Conservation (phyloP, 2,113 vertebrate species). For the Hydropotes inermis region DNA sequence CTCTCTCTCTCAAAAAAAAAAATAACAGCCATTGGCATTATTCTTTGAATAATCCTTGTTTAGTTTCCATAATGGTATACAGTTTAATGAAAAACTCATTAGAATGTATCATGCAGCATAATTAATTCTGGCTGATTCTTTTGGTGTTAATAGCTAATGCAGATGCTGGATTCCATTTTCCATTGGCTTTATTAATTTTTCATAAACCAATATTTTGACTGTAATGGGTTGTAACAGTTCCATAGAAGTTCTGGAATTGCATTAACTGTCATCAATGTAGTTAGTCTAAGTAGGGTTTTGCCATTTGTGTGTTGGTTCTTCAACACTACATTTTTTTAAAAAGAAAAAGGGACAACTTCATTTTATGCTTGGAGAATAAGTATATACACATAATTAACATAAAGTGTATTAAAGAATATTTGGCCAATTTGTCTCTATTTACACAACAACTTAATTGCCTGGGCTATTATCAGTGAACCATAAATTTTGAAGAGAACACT, state of each 20-base stretch:
- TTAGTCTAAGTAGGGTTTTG: slow-evolving; percentile 63
- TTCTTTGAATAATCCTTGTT: slow-evolving; percentile 78
- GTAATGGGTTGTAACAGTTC: slow-evolving; percentile 75
- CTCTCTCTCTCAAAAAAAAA: slow-evolving; percentile 65
- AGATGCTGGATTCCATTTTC: slow-evolving; percentile 78
- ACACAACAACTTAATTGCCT: slow-evolving; percentile 58
- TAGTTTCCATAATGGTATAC: slow-evolving; percentile 77
- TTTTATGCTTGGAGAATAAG: background rate
- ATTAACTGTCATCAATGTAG: slow-evolving; percentile 63
- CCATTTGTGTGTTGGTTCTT: slow-evolving; percentile 54
- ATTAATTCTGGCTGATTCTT: slow-evolving; percentile 81
- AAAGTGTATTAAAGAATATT: slow-evolving; percentile 36
- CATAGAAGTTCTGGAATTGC: slow-evolving; percentile 76
- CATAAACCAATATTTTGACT: slow-evolving; percentile 78
- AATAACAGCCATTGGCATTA: slow-evolving; percentile 72
- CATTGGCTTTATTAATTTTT: slow-evolving; percentile 81
- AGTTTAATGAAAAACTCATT: slow-evolving; percentile 83
- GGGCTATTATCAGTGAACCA: slow-evolving; percentile 4
- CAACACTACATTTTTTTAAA: slow-evolving; percentile 31
- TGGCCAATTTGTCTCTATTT: slow-evolving; percentile 53
- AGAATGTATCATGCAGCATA: slow-evolving; percentile 74
- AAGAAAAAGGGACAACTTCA: slow-evolving; percentile 28
- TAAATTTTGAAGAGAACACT: background rate
- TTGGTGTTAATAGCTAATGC: slow-evolving; percentile 75
- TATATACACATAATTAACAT: slow-evolving; percentile 39